These are phyloP conservation scores for Rhizomys pruinosus DNA, from an alignment of 2,113 vertebrate species.

Conservation along the genomic window DNA sequence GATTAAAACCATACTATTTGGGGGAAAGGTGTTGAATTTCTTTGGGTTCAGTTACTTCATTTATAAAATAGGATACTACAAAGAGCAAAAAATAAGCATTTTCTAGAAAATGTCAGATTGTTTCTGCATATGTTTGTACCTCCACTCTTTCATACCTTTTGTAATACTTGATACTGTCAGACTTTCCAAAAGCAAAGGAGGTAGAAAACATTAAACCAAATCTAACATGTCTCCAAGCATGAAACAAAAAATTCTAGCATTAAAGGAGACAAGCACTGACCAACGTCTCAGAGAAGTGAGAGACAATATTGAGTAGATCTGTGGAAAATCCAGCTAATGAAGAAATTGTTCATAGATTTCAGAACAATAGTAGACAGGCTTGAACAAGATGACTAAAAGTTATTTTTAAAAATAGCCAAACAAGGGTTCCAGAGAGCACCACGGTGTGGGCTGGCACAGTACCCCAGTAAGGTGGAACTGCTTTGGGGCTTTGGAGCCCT, in stretches of 20 bases:
- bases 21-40: neutral
- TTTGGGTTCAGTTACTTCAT: neutral
- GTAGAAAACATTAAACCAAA: neutral
- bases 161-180: neutral
- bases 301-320: no score
- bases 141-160: neutral
- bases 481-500: no score
- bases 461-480: no score
- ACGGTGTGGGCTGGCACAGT: no score
- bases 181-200: neutral
- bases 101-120: neutral
- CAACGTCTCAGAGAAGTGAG: no score
- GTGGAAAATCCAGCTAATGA: no score
- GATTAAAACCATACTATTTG: neutral
- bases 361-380: no score
- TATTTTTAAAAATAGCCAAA: neutral
- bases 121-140: neutral
- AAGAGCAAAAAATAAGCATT: neutral
- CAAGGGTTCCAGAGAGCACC: no score
- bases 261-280: no score
- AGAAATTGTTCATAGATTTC: no score
- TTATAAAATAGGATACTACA: neutral
- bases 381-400: no score
- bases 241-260: no score
- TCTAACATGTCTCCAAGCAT: neutral